Evolutionary conservation across 2,113 vertebrate genomes (phyloP).

Genomic region (Otolemur garnettii): DNA sequence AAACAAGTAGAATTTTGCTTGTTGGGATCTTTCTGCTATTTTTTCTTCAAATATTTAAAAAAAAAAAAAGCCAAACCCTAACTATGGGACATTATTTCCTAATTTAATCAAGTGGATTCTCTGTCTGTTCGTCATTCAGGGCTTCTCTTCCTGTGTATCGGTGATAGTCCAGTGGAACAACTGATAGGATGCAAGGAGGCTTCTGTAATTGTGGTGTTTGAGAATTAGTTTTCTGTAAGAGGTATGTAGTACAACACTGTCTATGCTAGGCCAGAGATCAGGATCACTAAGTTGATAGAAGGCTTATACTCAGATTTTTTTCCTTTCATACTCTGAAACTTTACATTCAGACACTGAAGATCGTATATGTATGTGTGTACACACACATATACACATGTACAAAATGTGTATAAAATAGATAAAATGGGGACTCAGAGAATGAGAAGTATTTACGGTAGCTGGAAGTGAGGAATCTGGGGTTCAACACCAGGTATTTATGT

Average conservation of each 20-base stretch:
- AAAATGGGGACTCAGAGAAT: background rate
- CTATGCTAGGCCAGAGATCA: background rate
- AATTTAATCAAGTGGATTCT: background rate
- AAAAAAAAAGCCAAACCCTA: background rate
- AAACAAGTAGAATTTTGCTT: slow-evolving; percentile 13
- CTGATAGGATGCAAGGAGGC: background rate
- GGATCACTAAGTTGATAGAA: background rate
- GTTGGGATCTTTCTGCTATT: background rate
- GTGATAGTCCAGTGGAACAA: background rate
- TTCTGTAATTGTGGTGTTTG: background rate
- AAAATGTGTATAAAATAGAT: background rate
- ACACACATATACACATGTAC: too few relatives aligned
- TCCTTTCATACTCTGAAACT: background rate
- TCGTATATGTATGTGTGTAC: too few relatives aligned
- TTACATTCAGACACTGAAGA: too few relatives aligned
- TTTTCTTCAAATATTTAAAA: slow-evolving; percentile 28
- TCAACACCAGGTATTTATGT: background rate
- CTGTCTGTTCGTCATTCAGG: slow-evolving; percentile 16
- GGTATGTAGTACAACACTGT: background rate
- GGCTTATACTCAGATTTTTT: background rate
- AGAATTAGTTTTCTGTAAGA: slow-evolving; percentile 14
- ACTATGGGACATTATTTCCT: background rate
- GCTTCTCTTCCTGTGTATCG: background rate
- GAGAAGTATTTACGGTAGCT: background rate
- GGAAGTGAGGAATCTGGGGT: background rate